phyloP scores from a whole-genome alignment of 2,797 vertebrate genomes.

The Falco biarmicus region DNA sequence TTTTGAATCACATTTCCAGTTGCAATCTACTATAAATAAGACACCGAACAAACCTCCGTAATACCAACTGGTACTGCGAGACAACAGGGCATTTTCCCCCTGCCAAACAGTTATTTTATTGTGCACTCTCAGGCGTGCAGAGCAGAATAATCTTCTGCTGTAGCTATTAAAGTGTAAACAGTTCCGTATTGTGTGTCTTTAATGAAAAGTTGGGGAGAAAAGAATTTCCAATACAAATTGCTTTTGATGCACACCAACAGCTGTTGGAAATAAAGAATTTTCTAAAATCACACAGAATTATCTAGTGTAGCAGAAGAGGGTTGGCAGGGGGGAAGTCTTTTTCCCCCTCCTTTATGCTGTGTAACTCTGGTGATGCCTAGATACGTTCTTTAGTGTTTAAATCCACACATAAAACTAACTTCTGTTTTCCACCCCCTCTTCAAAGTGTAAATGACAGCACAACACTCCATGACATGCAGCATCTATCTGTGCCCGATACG shows the following conservation, averaged over 20 bases:
- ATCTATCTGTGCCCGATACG: neutral
- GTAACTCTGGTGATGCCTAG: neutral
- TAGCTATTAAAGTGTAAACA: conserved; percentile 53
- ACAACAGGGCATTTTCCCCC: conserved; percentile 77
- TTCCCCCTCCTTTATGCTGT: neutral
- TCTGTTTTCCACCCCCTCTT: neutral
- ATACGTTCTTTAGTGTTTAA: neutral
- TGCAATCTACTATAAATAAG: conserved; percentile 74
- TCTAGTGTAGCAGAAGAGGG: neutral
- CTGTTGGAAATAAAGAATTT: neutral
- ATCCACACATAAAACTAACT: neutral
- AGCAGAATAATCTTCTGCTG: conserved; percentile 62
- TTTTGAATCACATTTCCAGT: conserved; percentile 64
- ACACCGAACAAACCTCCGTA: conserved; percentile 77
- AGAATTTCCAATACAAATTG: neutral
- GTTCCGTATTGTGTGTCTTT: neutral
- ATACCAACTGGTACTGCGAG: conserved; percentile 83
- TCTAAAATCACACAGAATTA: neutral
- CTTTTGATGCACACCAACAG: neutral
- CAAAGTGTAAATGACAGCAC: neutral
- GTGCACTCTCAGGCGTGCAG: conserved; percentile 50
- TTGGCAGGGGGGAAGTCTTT: neutral
- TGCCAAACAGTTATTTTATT: conserved; percentile 78
- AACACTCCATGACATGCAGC: neutral
- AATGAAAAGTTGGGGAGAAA: conserved; percentile 16